Percentiles rank a stretch among this genome's conserved stretches.
phyloP scores from a whole-genome alignment of 2,797 vertebrate genomes.

The Psittacula derbiana region DNA sequence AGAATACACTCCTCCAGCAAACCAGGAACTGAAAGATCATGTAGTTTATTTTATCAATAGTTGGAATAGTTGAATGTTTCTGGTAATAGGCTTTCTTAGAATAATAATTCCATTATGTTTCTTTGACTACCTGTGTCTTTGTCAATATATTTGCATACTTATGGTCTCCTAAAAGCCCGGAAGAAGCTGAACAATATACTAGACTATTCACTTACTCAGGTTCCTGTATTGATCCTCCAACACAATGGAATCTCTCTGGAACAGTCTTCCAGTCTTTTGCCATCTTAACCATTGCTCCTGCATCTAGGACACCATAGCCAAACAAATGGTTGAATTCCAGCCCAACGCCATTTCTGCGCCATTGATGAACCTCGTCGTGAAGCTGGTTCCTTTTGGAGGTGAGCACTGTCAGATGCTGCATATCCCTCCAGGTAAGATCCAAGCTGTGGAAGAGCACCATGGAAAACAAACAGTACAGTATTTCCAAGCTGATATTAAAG shows the following conservation, averaged over 20 bases:
- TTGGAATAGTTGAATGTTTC: neutral
- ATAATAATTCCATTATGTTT: neutral
- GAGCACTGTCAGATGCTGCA: slow-evolving; percentile 96
- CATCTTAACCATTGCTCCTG: slow-evolving; percentile 98
- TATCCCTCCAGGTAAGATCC: slow-evolving; percentile 94
- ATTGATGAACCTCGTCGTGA: slow-evolving; percentile 96
- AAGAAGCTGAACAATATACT: neutral
- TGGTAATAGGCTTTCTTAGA: neutral
- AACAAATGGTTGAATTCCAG: slow-evolving; percentile 99
- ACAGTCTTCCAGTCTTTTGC: slow-evolving; percentile 96
- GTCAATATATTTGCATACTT: accelerated
- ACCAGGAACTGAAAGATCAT: neutral
- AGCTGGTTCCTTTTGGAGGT: slow-evolving; percentile 99
- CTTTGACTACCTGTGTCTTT: neutral
- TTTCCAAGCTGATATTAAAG: neutral
- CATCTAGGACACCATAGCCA: slow-evolving; percentile 95
- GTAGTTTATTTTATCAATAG: neutral
- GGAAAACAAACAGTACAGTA: neutral
- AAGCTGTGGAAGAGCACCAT: slow-evolving; percentile 72
- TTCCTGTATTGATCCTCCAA: slow-evolving; percentile 92
- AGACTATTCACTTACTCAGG: slow-evolving; percentile 83
- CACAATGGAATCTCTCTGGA: slow-evolving; percentile 96
- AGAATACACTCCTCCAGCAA: neutral
- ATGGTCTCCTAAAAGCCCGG: neutral
- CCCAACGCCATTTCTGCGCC: slow-evolving; percentile 95